A percentile compares a stretch with the other conserved stretches of the same genome.
These are phyloP conservation scores for Atherinosoma microstoma DNA, from an alignment of 2,797 vertebrate species.

Conservation along the genomic window DNA sequence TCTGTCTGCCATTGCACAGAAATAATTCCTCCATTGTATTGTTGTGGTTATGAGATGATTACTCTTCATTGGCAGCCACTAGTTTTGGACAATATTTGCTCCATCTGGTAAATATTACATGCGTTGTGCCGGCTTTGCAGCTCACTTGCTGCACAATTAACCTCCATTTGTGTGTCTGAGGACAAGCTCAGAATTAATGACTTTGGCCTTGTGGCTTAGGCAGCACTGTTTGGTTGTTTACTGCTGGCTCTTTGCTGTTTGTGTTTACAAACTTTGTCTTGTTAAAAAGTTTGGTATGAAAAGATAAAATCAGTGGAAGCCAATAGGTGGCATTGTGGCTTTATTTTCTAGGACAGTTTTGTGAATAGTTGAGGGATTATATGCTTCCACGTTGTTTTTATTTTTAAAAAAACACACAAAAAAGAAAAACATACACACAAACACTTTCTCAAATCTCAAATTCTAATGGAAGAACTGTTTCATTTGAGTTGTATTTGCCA, in stretches of 20 bases:
- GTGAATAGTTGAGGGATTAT: not conserved
- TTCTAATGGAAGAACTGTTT: slow-evolving; percentile 25
- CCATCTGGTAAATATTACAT: slow-evolving; percentile 25
- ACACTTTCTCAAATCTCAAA: not conserved
- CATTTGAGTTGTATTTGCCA: slow-evolving; percentile 32
- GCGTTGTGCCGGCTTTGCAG: slow-evolving; percentile 6
- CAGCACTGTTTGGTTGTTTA: slow-evolving; percentile 24
- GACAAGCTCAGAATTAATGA: slow-evolving; percentile 30
- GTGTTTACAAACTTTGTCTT: slow-evolving; percentile 14
- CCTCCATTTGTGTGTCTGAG: slow-evolving; percentile 25
- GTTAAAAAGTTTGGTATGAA: slow-evolving; percentile 4
- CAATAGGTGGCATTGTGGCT: slow-evolving; percentile 38
- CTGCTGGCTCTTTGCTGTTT: slow-evolving; percentile 17
- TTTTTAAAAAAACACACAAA: not conserved
- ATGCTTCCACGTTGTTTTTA: not conserved
- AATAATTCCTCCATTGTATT: slow-evolving; percentile 1
- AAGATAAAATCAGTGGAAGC: not conserved
- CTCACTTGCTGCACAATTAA: slow-evolving; percentile 28
- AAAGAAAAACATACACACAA: not conserved
- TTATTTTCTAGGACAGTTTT: slow-evolving; percentile 17
- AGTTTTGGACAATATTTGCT: slow-evolving; percentile 15
- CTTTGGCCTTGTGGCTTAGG: slow-evolving; percentile 33
- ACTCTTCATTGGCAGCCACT: slow-evolving; percentile 4
- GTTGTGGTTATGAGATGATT: slow-evolving; percentile 7
- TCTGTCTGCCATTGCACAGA: not conserved